These are phyloP conservation scores for Sakesphorus luctuosus DNA, from an alignment of 2,113 vertebrate genomes.

Conservation along the genomic window DNA sequence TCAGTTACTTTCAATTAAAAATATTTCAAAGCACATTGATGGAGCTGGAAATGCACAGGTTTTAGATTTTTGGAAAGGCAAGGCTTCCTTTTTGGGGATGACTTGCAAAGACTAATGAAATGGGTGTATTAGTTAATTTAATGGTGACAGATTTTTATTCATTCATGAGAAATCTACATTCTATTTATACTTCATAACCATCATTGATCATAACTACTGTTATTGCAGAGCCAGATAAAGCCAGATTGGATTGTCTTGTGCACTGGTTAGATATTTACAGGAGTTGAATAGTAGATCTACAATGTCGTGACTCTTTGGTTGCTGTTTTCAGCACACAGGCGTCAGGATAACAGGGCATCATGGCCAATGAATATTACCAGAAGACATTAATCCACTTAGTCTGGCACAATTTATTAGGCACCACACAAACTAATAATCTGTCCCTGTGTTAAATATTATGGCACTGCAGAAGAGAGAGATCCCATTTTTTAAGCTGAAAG, in stretches of 20 bases:
- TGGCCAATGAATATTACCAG: background rate
- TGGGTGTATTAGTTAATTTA: background rate
- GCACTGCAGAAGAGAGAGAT: background rate
- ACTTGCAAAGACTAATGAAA: background rate
- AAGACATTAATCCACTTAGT: background rate
- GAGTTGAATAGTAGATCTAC: background rate
- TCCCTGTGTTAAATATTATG: background rate
- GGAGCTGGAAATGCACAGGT: background rate
- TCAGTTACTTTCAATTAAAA: slow-evolving; percentile 62
- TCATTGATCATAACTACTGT: background rate
- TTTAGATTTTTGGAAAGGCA: slow-evolving; percentile 8
- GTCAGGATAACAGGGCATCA: background rate
- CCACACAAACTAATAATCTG: background rate
- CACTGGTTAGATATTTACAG: background rate
- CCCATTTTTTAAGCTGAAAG: background rate
- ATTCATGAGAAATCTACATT: background rate
- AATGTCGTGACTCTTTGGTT: background rate
- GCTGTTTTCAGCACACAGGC: background rate
- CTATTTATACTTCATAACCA: background rate
- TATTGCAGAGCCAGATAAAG: background rate
- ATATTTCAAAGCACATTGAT: background rate
- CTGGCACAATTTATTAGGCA: slow-evolving; percentile 1
- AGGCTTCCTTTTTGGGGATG: background rate
- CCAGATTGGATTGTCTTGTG: background rate
- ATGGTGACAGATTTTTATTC: background rate